A percentile compares a stretch with the other conserved stretches of the same genome.
Conservation (phyloP, 2,888 invertebrate genomes). For the Helleia helle region DNA sequence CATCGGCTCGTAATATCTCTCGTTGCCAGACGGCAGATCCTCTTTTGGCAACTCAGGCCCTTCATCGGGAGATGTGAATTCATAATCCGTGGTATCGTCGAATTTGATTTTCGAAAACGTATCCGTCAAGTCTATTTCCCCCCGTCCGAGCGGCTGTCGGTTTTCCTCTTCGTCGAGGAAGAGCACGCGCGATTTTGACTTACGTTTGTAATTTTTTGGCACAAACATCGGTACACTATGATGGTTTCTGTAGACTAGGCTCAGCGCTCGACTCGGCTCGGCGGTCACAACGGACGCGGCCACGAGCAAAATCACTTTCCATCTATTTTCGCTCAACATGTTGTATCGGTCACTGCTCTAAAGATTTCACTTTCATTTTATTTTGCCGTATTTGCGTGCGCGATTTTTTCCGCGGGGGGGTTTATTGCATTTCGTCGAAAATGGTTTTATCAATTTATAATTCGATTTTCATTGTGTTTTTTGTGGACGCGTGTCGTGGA, state of each 20-base stretch:
- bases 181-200: constrained; percentile 39
- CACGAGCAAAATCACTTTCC: constrained; percentile 64
- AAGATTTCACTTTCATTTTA: constrained; percentile 63
- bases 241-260: constrained; percentile 47
- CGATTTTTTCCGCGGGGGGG: constrained; percentile 16
- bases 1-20: constrained; percentile 49
- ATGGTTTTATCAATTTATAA: constrained; percentile 9
- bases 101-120: constrained; percentile 54
- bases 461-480: constrained; percentile 30
- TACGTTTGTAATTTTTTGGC: constrained; percentile 42
- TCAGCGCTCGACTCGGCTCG: constrained; percentile 58
- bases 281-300: constrained; percentile 44
- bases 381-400: constrained; percentile 16
- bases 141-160: constrained; percentile 44
- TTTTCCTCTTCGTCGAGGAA: constrained; percentile 57
- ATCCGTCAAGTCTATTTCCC: constrained; percentile 59
- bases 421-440: constrained; percentile 6
- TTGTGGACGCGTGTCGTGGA: constrained; percentile 25
- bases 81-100: constrained; percentile 61
- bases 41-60: constrained; percentile 28
- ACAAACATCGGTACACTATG: constrained; percentile 53
- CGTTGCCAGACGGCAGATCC: constrained; percentile 42
- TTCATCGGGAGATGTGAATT: constrained; percentile 53
- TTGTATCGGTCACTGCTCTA: constrained; percentile 60
- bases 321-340: constrained; percentile 63